A percentile compares a stretch with the other conserved stretches of the same genome.
Conservation (phyloP, 2,888 invertebrate genomes). For the Parapristionchus giblindavisi region DNA sequence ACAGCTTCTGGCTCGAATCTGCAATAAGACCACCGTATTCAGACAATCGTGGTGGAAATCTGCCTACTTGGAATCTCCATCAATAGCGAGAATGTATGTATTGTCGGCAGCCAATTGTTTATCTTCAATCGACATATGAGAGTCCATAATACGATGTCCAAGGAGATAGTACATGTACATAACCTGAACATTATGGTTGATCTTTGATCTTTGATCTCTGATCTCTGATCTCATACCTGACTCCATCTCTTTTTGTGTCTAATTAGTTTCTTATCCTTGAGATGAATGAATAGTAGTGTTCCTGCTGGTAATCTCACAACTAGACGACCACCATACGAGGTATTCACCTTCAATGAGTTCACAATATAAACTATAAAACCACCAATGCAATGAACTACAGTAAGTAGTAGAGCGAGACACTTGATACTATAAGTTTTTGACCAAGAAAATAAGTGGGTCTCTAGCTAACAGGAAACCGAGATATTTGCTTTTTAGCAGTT, state of each 20-base stretch:
- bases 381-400: no score
- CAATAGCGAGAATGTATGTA: constrained; percentile 84
- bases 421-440: no score
- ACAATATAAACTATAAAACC: no score
- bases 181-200: constrained; percentile 61
- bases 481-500: not conserved
- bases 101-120: constrained; percentile 77
- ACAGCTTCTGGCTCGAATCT: constrained; percentile 72
- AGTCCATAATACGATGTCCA: constrained; percentile 82
- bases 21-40: no score
- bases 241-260: constrained; percentile 91
- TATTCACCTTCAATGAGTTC: no score
- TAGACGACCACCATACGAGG: constrained; percentile 77
- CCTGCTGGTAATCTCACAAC: constrained; percentile 86
- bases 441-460: no score
- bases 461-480: no score
- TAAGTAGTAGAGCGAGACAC: no score
- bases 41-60: constrained; percentile 76
- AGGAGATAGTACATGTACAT: constrained; percentile 94
- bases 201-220: not conserved
- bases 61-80: constrained; percentile 91
- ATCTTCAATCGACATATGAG: constrained; percentile 71
- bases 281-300: constrained; percentile 84
- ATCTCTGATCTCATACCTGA: constrained; percentile 75
- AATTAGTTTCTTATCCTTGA: constrained; percentile 88